A percentile compares a stretch with the other conserved stretches of the same genome.
Evolutionary conservation across 1,140 invertebrate species (phyloP).

Genomic region (Drosophila biarmipes): DNA sequence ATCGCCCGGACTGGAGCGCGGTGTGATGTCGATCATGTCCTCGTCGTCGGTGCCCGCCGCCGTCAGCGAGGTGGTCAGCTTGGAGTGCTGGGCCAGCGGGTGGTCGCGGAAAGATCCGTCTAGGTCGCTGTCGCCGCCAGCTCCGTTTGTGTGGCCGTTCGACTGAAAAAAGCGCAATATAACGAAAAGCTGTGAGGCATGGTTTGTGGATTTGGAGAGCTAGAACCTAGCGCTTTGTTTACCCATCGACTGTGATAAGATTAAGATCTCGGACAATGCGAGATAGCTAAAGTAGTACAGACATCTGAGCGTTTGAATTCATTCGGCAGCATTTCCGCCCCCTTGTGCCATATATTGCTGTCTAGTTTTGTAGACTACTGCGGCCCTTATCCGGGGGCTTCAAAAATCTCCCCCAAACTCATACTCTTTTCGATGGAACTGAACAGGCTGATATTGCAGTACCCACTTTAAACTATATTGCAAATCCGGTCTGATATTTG

Average conservation of each 20-base stretch:
- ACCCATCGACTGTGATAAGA: conserved; percentile 59
- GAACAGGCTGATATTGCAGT: too few relatives aligned
- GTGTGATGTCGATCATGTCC: conserved; percentile 88
- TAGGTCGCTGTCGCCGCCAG: conserved; percentile 38
- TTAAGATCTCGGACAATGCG: conserved; percentile 24
- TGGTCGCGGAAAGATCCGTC: conserved; percentile 63
- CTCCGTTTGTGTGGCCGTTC: conserved; percentile 74
- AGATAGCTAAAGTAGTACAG: neutral
- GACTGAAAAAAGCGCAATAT: conserved; percentile 51
- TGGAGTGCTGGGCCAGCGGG: conserved; percentile 66
- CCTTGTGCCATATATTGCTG: conserved; percentile 25
- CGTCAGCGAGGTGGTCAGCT: conserved; percentile 70
- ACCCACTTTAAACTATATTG: too few relatives aligned
- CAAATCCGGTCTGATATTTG: too few relatives aligned
- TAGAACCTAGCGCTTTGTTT: conserved; percentile 47
- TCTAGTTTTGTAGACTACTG: neutral
- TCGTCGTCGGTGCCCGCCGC: conserved; percentile 85
- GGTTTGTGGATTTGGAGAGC: conserved; percentile 11
- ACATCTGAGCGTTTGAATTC: conserved; percentile 12
- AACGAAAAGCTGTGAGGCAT: conserved; percentile 1
- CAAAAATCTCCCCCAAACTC: neutral
- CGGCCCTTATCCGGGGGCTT: neutral
- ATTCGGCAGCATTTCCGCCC: conserved; percentile 59
- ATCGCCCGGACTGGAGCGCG: conserved; percentile 79
- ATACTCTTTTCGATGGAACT: neutral